Conservation (phyloP, 1,140 invertebrate species). For the Callitettix versicolor region DNA sequence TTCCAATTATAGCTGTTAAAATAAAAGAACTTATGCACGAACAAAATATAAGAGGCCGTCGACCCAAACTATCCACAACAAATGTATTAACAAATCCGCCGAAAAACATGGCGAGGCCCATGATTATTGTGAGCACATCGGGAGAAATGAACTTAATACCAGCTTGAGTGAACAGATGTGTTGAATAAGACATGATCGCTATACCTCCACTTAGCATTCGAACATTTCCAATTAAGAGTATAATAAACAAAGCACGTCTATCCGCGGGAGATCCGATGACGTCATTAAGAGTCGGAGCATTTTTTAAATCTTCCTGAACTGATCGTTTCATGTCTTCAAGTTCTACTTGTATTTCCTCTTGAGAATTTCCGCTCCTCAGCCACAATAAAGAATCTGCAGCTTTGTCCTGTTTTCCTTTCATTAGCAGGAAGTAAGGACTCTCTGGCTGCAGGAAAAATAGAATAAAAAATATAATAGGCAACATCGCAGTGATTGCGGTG, state of each 20-base stretch:
- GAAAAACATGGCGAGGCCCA: constrained; percentile 5
- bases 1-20: constrained; percentile 23
- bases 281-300: constrained; percentile 16
- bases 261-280: constrained; percentile 13
- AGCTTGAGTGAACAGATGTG: constrained; percentile 13
- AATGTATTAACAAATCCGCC: constrained; percentile 33
- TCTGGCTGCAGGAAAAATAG: constrained; percentile 70
- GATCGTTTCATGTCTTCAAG: constrained; percentile 18
- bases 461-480: constrained; percentile 49
- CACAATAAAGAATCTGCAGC: constrained; percentile 52
- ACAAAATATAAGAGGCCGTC: constrained; percentile 41
- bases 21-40: constrained; percentile 29
- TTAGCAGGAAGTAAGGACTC: constrained; percentile 60
- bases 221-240: constrained; percentile 16
- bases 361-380: constrained; percentile 39
- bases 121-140: constrained; percentile 14
- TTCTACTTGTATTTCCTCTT: constrained; percentile 14
- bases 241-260: constrained; percentile 19
- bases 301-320: background rate
- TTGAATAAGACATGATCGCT: constrained; percentile 21
- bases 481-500: constrained; percentile 46
- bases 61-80: constrained; percentile 30
- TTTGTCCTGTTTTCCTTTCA: constrained; percentile 43
- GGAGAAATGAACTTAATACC: background rate
- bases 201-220: constrained; percentile 19